These are phyloP conservation scores for Delia radicum DNA, from an alignment of 1,140 invertebrate genomes.

Conservation along the genomic window DNA sequence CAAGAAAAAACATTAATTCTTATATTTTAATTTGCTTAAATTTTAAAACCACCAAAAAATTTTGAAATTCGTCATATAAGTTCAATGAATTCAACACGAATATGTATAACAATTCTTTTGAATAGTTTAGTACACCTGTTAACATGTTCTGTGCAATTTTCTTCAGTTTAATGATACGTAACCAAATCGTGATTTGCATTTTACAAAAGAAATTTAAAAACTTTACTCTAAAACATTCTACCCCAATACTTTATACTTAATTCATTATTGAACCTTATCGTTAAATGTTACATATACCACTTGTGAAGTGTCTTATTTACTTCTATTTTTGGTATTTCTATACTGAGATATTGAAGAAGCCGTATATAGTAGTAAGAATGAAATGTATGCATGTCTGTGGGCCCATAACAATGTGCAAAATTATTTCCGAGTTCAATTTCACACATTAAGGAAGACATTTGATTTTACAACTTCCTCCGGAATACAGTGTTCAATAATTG, in stretches of 20 bases:
- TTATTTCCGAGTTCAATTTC: constrained; percentile 23
- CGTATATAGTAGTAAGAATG: neutral
- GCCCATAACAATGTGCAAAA: constrained; percentile 22
- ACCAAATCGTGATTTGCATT: neutral
- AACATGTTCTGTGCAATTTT: neutral
- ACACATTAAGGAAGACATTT: constrained; percentile 23
- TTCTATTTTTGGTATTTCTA: neutral
- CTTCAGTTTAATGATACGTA: neutral
- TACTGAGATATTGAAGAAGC: neutral
- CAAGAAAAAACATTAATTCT: too few relatives aligned
- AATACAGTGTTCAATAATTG: constrained; percentile 23
- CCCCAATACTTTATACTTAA: neutral
- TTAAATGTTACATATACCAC: neutral
- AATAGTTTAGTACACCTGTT: neutral
- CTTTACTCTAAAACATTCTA: neutral
- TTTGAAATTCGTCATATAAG: too few relatives aligned
- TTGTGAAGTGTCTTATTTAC: neutral
- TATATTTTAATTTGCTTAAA: too few relatives aligned
- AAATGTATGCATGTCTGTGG: constrained; percentile 5
- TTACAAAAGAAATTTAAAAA: neutral
- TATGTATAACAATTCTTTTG: neutral
- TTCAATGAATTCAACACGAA: too few relatives aligned
- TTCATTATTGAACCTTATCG: neutral
- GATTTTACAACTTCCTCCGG: constrained; percentile 23
- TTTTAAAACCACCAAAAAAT: too few relatives aligned